Conservation (phyloP, 2,888 invertebrate species). For the Penaeus monodon region DNA sequence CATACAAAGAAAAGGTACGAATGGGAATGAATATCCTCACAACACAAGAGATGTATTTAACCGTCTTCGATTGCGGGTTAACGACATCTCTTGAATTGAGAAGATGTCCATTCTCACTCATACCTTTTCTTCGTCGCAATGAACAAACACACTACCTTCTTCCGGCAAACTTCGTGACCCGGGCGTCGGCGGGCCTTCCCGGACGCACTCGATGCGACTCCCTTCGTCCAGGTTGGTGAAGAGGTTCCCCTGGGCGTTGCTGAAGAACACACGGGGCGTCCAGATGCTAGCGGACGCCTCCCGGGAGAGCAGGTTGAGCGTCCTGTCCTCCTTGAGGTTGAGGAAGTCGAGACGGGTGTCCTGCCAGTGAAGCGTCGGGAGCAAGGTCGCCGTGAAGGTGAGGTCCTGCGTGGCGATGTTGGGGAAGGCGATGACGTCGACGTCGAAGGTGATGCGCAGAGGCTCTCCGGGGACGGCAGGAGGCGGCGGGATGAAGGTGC, state of each 20-base stretch:
- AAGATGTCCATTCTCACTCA: no score
- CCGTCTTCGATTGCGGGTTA: no score
- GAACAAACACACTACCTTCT: slow-evolving; percentile 38
- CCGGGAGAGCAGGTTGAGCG: slow-evolving; percentile 55
- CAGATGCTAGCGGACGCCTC: slow-evolving; percentile 38
- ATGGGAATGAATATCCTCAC: no score
- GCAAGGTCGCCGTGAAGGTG: slow-evolving; percentile 31
- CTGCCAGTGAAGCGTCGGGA: slow-evolving; percentile 44
- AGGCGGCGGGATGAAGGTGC: slow-evolving; percentile 56
- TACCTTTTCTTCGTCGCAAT: no score
- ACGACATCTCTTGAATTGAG: no score
- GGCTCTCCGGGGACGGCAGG: slow-evolving; percentile 1
- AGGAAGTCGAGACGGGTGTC: slow-evolving; percentile 51
- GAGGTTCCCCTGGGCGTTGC: slow-evolving; percentile 57
- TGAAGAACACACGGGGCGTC: slow-evolving; percentile 62
- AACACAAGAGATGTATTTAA: no score
- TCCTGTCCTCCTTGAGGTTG: slow-evolving; percentile 57
- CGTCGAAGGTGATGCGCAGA: slow-evolving; percentile 12
- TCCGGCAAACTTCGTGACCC: slow-evolving; percentile 32
- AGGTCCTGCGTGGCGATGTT: slow-evolving; percentile 58
- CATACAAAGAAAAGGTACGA: no score
- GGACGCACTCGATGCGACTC: slow-evolving; percentile 45
- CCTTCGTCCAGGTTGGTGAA: slow-evolving; percentile 61
- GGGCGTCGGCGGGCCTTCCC: slow-evolving; percentile 13
- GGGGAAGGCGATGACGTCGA: slow-evolving; percentile 58